These are phyloP conservation scores for Cheilinus undulatus DNA, from an alignment of 2,113 vertebrate species.

Conservation along the genomic window DNA sequence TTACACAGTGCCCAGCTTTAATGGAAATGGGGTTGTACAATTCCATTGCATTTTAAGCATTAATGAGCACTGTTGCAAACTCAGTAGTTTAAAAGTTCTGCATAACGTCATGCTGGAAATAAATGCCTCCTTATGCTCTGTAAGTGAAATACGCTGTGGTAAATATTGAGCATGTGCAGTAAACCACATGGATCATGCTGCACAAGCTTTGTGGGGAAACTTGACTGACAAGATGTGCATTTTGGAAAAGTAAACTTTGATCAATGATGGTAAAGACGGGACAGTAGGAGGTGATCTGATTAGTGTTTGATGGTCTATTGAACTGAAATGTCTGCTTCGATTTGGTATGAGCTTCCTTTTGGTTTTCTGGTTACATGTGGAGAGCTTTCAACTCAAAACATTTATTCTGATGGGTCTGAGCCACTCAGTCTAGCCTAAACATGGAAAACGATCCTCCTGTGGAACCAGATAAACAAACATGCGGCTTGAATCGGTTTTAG, in stretches of 20 bases:
- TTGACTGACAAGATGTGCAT: not conserved
- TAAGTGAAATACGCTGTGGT: not conserved
- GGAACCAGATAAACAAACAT: conserved; percentile 28
- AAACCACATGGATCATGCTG: not conserved
- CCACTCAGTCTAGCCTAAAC: conserved; percentile 4
- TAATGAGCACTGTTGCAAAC: too few species aligned
- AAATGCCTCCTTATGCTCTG: too few species aligned
- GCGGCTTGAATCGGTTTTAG: conserved; percentile 1
- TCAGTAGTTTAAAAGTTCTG: too few species aligned
- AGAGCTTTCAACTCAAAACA: not conserved
- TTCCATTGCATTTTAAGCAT: too few species aligned
- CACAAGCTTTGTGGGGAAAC: not conserved
- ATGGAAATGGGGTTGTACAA: too few species aligned
- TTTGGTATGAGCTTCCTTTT: not conserved
- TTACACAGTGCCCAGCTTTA: too few species aligned
- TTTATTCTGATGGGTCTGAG: not conserved
- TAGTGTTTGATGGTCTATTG: conserved; percentile 43
- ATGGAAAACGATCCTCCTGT: not conserved
- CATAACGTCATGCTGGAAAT: not conserved
- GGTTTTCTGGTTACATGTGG: not conserved
- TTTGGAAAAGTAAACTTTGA: not conserved
- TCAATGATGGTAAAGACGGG: not conserved
- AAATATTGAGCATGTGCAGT: not conserved
- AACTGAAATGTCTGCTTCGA: not conserved
- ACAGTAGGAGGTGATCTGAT: not conserved